These are phyloP conservation scores for Caenorhabditis virilis DNA, from an alignment of 2,888 invertebrate genomes.

Conservation along the genomic window DNA sequence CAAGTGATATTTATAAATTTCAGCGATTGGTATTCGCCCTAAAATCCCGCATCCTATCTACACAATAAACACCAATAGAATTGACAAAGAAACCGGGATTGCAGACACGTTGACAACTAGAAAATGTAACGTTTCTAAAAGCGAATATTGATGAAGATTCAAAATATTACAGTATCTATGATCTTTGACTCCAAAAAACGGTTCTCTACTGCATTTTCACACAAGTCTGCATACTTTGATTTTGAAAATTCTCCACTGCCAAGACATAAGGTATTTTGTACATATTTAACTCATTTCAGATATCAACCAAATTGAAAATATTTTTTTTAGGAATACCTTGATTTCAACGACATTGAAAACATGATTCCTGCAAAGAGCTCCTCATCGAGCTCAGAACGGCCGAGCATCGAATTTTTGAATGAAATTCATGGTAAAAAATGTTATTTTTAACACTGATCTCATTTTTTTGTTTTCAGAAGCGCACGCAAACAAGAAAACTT, in stretches of 20 bases:
- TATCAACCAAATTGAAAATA: neutral
- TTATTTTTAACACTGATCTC: neutral
- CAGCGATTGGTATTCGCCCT: conserved; percentile 41
- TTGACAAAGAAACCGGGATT: conserved; percentile 37
- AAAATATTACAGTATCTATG: conserved; percentile 34
- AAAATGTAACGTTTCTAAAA: conserved; percentile 24
- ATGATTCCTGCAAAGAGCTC: conserved; percentile 41
- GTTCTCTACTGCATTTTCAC: conserved; percentile 42
- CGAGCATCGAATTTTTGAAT: conserved; percentile 32
- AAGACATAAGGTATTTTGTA: conserved; percentile 48
- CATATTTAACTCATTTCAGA: too few relatives aligned
- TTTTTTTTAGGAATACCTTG: conserved; percentile 42
- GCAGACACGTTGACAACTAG: conserved; percentile 44
- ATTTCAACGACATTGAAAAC: conserved; percentile 49
- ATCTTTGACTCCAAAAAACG: conserved; percentile 47
- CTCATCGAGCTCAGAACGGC: conserved; percentile 23
- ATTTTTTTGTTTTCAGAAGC: conserved; percentile 10
- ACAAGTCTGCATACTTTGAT: conserved; percentile 42
- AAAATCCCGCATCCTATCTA: conserved; percentile 49
- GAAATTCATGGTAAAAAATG: conserved; percentile 29
- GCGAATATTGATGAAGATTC: neutral
- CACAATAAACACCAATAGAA: conserved; percentile 35
- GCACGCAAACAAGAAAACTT: conserved; percentile 12
- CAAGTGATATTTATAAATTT: conserved; percentile 2
- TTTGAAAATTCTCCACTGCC: conserved; percentile 51